These are phyloP conservation scores for Pristionchus japonicus DNA, from an alignment of 2,888 invertebrate genomes.

Conservation along the genomic window DNA sequence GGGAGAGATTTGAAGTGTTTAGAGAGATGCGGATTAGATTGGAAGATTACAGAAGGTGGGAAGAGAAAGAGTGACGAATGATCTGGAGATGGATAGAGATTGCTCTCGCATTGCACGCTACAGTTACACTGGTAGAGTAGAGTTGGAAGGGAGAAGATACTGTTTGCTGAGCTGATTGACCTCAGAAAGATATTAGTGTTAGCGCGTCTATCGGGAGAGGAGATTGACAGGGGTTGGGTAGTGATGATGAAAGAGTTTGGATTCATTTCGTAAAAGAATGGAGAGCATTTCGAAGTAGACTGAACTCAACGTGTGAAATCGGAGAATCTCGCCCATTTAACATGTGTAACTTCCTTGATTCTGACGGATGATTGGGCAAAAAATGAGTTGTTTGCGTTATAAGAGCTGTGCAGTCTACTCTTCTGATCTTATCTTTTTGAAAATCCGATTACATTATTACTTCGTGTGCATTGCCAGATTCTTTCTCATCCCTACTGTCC, in stretches of 20 bases:
- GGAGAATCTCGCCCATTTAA: neutral
- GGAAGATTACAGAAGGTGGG: neutral
- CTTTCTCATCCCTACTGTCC: neutral
- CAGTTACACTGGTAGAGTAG: neutral
- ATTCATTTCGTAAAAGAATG: neutral
- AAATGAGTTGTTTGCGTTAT: too few species aligned
- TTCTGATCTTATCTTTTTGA: too few species aligned
- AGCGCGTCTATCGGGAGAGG: neutral
- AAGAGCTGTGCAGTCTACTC: too few species aligned
- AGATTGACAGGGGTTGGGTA: neutral
- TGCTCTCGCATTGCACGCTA: neutral
- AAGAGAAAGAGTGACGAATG: neutral
- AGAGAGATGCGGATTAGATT: neutral
- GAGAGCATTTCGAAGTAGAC: neutral
- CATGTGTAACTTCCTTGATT: slow-evolving; percentile 30
- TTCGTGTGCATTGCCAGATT: too few species aligned
- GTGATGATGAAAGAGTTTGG: neutral
- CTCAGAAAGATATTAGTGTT: neutral
- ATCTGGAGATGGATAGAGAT: neutral
- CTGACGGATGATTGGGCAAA: too few species aligned
- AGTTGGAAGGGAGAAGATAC: neutral
- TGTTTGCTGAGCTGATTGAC: neutral
- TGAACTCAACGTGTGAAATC: neutral
- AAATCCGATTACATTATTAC: too few species aligned
- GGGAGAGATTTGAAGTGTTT: slow-evolving; percentile 4